Conservation (phyloP, 2,113 vertebrate species). For the Petrocephalus microphthalmus region DNA sequence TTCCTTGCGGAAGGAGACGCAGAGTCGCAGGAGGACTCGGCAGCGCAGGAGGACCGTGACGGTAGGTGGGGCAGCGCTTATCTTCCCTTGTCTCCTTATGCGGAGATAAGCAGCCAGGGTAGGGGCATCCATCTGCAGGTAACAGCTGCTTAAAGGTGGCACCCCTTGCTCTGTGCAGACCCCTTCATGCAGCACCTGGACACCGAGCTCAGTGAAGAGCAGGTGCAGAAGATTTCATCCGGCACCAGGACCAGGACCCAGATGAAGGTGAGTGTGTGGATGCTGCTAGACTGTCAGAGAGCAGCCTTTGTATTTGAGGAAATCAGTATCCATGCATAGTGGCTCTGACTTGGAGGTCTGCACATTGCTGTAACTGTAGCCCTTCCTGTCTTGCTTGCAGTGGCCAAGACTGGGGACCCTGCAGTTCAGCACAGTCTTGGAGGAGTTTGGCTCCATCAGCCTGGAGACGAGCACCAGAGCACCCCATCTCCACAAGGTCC, state of each 20-base stretch:
- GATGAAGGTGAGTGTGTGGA: conserved; percentile 58
- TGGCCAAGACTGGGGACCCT: conserved; percentile 77
- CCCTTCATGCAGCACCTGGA: conserved; percentile 73
- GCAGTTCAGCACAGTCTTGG: conserved; percentile 59
- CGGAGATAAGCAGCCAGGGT: background rate
- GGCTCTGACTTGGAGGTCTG: background rate
- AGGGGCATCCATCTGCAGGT: background rate
- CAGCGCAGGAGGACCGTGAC: conserved; percentile 16
- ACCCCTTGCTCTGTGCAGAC: conserved; percentile 54
- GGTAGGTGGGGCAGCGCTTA: conserved; percentile 31
- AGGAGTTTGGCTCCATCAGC: conserved; percentile 53
- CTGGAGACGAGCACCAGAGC: conserved; percentile 53
- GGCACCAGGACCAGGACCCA: conserved; percentile 61
- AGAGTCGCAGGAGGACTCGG: conserved; percentile 25
- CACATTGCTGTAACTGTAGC: background rate
- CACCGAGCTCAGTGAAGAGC: conserved; percentile 73
- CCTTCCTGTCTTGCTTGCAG: conserved; percentile 48
- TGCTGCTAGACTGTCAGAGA: background rate
- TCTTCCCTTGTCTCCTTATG: background rate
- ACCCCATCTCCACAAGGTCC: conserved; percentile 72
- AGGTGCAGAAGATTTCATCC: conserved; percentile 62
- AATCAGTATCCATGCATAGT: background rate
- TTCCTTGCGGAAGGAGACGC: conserved; percentile 59
- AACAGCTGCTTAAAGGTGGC: background rate
- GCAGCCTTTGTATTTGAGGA: background rate